phyloP scores from a whole-genome alignment of 2,113 vertebrate species.

The Entelurus aequoreus region DNA sequence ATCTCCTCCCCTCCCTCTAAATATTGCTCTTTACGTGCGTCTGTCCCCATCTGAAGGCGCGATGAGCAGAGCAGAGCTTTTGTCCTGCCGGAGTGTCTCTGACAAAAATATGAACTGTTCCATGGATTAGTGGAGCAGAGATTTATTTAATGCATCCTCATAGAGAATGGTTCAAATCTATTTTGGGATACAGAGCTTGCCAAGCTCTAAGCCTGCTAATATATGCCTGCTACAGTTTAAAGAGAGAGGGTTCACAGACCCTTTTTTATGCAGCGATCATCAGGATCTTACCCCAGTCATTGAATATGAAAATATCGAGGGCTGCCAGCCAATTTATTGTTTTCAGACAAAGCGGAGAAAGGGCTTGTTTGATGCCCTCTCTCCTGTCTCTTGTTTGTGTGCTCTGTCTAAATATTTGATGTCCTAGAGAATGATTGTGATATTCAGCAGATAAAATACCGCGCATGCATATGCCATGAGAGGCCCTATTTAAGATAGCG shows the following conservation, averaged over 20 bases:
- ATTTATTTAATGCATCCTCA: constrained; percentile 83
- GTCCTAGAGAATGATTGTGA: constrained; percentile 69
- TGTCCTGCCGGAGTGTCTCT: constrained; percentile 74
- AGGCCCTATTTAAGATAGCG: constrained; percentile 65
- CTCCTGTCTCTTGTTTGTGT: constrained; percentile 60
- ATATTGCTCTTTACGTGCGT: constrained; percentile 73
- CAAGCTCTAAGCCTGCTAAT: constrained; percentile 80
- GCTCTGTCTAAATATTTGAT: constrained; percentile 76
- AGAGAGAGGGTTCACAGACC: constrained; percentile 75
- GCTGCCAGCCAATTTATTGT: constrained; percentile 62
- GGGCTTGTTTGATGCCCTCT: constrained; percentile 45
- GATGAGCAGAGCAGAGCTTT: constrained; percentile 65
- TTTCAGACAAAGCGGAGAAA: constrained; percentile 51
- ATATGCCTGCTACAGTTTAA: constrained; percentile 81
- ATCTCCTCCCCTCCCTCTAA: constrained; percentile 51
- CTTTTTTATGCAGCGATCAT: constrained; percentile 73
- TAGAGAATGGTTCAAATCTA: constrained; percentile 79
- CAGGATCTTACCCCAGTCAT: constrained; percentile 66
- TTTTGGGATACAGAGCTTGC: constrained; percentile 76
- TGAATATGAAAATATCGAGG: constrained; percentile 70
- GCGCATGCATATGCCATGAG: constrained; percentile 71
- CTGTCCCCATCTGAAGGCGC: constrained; percentile 71
- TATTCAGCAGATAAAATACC: constrained; percentile 70
- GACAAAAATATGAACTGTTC: constrained; percentile 74
- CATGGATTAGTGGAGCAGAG: constrained; percentile 76